A percentile compares a stretch with the other conserved stretches of the same genome.
These are phyloP conservation scores for Entelurus aequoreus DNA, from an alignment of 2,113 vertebrate genomes.

Conservation along the genomic window DNA sequence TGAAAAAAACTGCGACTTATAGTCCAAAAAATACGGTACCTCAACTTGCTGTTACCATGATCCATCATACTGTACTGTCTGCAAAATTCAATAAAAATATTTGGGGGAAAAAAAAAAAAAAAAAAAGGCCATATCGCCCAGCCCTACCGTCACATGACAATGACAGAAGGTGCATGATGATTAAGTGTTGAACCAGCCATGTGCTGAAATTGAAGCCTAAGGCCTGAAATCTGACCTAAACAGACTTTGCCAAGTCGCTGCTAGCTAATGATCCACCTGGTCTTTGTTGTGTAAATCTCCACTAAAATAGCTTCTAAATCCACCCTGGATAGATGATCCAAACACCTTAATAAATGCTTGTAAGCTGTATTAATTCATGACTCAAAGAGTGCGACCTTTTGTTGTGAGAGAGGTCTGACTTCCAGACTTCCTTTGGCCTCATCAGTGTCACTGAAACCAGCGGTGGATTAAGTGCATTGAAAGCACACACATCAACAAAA, in stretches of 20 bases:
- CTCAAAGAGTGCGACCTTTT: slow-evolving; percentile 44
- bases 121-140: background rate
- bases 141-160: slow-evolving; percentile 9
- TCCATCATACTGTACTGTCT: no score
- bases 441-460: slow-evolving; percentile 38
- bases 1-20: no score
- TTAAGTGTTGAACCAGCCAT: slow-evolving; percentile 40
- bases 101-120: no score
- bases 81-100: no score
- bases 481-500: slow-evolving; percentile 28
- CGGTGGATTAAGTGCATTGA: slow-evolving; percentile 37
- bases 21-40: no score
- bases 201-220: slow-evolving; percentile 69
- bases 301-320: slow-evolving; percentile 56
- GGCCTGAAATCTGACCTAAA: slow-evolving; percentile 67
- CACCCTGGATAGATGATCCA: slow-evolving; percentile 60
- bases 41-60: no score
- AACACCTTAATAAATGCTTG: slow-evolving; percentile 59
- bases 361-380: slow-evolving; percentile 69
- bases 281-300: slow-evolving; percentile 70
- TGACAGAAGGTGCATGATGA: slow-evolving; percentile 37
- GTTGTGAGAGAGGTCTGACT: slow-evolving; percentile 44
- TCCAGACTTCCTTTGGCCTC: slow-evolving; percentile 20
- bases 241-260: slow-evolving; percentile 46
- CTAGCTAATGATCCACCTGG: slow-evolving; percentile 63